Conservation (phyloP, 2,888 invertebrate species). For the Dicyrtomina minuta region DNA sequence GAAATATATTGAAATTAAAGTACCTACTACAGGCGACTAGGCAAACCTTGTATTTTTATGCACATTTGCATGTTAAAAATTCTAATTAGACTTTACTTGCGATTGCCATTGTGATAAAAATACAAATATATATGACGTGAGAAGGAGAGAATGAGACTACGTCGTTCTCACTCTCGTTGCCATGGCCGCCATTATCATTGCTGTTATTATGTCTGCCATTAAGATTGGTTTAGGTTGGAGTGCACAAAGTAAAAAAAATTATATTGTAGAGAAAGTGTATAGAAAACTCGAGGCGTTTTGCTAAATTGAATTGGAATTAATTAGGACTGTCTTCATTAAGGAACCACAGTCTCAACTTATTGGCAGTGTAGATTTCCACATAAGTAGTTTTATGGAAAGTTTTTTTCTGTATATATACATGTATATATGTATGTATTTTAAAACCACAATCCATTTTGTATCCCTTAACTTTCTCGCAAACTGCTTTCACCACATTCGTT, state of each 20-base stretch:
- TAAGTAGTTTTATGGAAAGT: constrained; percentile 15
- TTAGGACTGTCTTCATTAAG: constrained; percentile 43
- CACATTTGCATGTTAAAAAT: neutral
- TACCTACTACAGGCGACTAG: no score
- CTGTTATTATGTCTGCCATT: no score
- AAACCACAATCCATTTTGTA: neutral
- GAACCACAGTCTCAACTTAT: constrained; percentile 21
- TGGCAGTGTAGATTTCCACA: constrained; percentile 29
- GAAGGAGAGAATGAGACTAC: neutral
- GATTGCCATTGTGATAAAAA: neutral
- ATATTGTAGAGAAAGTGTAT: no score
- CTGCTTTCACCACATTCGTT: neutral
- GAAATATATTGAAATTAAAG: no score
- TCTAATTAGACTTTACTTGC: neutral
- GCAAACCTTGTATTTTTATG: neutral
- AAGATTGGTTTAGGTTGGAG: no score
- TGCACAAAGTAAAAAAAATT: no score
- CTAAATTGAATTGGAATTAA: constrained; percentile 40
- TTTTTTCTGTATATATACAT: no score
- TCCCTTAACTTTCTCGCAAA: constrained; percentile 8
- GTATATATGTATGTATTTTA: no score
- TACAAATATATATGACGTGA: neutral
- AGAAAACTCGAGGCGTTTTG: constrained; percentile 24
- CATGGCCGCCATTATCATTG: no score
- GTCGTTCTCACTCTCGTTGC: no score